Conservation (phyloP, 2,113 vertebrate genomes). For the Prionailurus viverrinus region DNA sequence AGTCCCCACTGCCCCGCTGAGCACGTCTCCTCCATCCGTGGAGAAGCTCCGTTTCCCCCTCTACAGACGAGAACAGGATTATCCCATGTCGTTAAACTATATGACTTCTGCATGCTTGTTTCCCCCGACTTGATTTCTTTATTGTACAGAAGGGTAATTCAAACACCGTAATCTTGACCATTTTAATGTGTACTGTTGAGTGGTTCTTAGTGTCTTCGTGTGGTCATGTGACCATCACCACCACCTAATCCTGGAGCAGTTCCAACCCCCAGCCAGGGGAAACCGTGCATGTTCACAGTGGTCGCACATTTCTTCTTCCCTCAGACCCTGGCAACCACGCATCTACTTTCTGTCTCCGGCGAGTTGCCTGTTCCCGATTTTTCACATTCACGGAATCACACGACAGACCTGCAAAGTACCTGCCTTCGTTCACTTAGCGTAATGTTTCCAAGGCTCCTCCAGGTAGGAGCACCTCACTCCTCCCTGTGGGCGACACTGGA, state of each 20-base stretch:
- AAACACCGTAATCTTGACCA: not conserved
- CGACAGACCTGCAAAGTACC: too few species aligned
- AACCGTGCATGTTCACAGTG: not conserved
- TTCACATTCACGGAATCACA: not conserved
- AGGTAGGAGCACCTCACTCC: too few species aligned
- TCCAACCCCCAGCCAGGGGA: not conserved
- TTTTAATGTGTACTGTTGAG: not conserved
- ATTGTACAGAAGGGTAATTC: not conserved
- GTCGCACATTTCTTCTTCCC: not conserved
- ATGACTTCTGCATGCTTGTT: not conserved
- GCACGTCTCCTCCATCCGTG: not conserved
- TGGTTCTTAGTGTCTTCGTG: not conserved
- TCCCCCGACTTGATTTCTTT: not conserved
- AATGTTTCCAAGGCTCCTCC: not conserved
- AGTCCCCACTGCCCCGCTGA: accelerated
- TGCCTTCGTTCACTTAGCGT: not conserved
- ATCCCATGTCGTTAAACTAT: not conserved
- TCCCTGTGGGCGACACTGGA: not conserved
- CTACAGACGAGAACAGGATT: not conserved
- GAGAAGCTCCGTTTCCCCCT: not conserved
- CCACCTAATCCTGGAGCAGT: not conserved
- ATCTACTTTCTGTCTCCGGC: not conserved
- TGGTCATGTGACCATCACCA: not conserved
- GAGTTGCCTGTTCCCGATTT: too few species aligned
- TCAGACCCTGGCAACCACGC: not conserved